Percentiles rank a stretch among this genome's conserved stretches.
Evolutionary conservation across 2,888 invertebrate genomes (phyloP).

Genomic region (Orthosia incerta): DNA sequence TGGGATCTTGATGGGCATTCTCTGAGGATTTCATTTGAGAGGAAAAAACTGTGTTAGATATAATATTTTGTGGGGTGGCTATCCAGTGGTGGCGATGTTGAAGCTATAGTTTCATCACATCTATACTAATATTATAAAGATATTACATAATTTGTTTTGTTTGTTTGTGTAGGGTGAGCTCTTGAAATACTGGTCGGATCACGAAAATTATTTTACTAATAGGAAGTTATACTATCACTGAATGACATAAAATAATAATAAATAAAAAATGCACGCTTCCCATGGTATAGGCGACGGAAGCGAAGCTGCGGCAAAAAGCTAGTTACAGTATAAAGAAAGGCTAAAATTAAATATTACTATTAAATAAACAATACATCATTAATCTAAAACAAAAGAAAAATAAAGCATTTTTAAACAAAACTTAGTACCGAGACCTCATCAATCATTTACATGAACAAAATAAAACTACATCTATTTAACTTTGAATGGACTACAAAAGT

Average conservation of each 20-base stretch:
- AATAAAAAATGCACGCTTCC: no score
- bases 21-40: conserved; percentile 69
- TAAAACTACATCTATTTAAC: conserved; percentile 37
- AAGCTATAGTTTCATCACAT: conserved; percentile 19
- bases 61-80: conserved; percentile 69
- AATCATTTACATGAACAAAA: conserved; percentile 45
- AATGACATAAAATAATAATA: no score
- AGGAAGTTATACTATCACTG: neutral
- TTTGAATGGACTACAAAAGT: conserved; percentile 47
- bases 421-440: conserved; percentile 28
- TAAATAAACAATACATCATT: conserved; percentile 29
- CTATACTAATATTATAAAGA: no score
- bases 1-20: conserved; percentile 76
- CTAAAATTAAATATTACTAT: neutral
- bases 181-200: no score
- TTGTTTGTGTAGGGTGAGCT: no score
- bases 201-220: neutral
- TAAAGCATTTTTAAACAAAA: conserved; percentile 15
- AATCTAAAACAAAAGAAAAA: conserved; percentile 21
- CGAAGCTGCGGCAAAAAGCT: neutral
- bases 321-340: neutral
- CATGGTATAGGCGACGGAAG: no score
- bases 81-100: conserved; percentile 40
- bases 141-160: no score
- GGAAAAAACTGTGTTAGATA: conserved; percentile 73